Evolutionary conservation across 1,140 invertebrate species (phyloP).

Genomic region (Patella vulgata): DNA sequence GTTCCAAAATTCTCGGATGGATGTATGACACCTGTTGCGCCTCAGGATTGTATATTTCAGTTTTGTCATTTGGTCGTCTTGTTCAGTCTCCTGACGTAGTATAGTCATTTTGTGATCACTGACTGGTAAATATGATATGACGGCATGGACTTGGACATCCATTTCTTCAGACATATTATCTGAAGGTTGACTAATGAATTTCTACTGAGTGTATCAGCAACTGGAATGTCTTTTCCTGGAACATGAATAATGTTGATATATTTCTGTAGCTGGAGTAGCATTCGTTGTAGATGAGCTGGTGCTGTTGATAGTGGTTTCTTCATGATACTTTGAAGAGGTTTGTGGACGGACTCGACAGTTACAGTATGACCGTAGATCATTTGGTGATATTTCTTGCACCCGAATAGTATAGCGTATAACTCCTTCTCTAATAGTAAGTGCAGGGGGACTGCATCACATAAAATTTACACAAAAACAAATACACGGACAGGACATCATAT

Average conservation of each 20-base stretch:
- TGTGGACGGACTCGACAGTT: too few relatives aligned
- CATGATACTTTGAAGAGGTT: conserved; percentile 36
- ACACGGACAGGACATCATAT: too few relatives aligned
- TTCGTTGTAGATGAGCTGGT: conserved; percentile 34
- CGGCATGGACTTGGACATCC: conserved; percentile 6
- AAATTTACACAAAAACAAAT: too few relatives aligned
- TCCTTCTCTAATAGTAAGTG: conserved; percentile 71
- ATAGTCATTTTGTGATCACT: conserved; percentile 7
- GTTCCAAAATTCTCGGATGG: too few relatives aligned
- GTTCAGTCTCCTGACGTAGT: conserved; percentile 7
- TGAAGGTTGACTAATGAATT: not conserved
- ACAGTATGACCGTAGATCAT: conserved; percentile 67
- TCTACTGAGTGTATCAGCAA: conserved; percentile 38
- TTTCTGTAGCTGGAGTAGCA: conserved; percentile 32
- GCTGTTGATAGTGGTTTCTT: conserved; percentile 30
- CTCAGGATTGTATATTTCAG: not conserved
- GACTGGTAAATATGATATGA: conserved; percentile 2
- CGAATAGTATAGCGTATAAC: conserved; percentile 68
- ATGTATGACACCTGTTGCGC: not conserved
- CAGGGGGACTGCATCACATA: too few relatives aligned
- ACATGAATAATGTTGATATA: conserved; percentile 34
- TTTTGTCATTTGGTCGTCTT: not conserved
- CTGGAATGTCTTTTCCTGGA: conserved; percentile 27
- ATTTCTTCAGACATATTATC: not conserved
- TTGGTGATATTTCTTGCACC: conserved; percentile 68